These are phyloP conservation scores for Macaria liturata DNA, from an alignment of 2,888 invertebrate genomes.

Conservation along the genomic window DNA sequence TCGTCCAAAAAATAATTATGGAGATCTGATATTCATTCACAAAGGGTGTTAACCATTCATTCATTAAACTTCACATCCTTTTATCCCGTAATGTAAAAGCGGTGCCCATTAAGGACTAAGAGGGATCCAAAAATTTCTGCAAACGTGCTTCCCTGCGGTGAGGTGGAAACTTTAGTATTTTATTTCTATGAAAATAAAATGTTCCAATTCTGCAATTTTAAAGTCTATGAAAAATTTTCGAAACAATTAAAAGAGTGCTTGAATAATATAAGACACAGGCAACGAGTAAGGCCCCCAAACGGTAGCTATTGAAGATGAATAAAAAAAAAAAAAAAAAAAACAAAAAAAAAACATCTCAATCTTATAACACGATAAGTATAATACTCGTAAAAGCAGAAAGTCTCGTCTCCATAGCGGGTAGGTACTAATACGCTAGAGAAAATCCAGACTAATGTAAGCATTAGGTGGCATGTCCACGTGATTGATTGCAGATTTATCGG, in stretches of 20 bases:
- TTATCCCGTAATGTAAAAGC: conserved; percentile 44
- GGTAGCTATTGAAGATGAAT: too few species aligned
- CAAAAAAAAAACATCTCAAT: too few species aligned
- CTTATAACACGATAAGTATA: too few species aligned
- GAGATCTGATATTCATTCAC: conserved; percentile 34
- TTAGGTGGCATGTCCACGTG: conserved; percentile 29
- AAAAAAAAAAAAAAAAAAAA: too few species aligned
- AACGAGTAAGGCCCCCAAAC: too few species aligned
- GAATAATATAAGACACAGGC: too few species aligned
- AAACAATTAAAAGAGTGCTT: too few species aligned
- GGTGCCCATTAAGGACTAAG: conserved; percentile 40
- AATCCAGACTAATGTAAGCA: conserved; percentile 29
- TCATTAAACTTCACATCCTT: conserved; percentile 37
- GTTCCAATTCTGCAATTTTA: conserved; percentile 50
- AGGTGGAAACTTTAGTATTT: conserved; percentile 37
- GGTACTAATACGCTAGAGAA: conserved; percentile 19
- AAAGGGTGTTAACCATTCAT: conserved; percentile 38
- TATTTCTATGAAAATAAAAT: conserved; percentile 46
- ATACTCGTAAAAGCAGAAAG: background rate
- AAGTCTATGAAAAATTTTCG: conserved; percentile 42
- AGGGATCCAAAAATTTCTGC: conserved; percentile 29
- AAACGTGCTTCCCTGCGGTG: conserved; percentile 21
- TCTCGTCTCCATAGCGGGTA: background rate
- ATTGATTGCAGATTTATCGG: conserved; percentile 34
- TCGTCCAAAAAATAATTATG: conserved; percentile 4